Evolutionary conservation across 2,797 vertebrate species (phyloP).

Genomic region (Sphenodon punctatus): DNA sequence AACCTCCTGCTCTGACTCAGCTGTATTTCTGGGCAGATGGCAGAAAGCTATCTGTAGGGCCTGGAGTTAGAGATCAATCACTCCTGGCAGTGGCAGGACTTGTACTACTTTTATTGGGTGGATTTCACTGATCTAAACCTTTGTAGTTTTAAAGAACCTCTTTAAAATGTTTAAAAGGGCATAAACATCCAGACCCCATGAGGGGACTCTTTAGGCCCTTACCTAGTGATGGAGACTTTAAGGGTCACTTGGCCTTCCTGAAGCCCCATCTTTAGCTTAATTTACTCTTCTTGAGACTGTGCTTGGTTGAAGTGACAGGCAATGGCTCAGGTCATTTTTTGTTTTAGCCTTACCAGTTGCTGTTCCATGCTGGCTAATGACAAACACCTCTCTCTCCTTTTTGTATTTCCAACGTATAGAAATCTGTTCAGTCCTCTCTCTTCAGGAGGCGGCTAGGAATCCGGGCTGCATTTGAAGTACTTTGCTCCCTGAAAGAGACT

Average conservation of each 20-base stretch:
- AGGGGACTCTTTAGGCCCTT: neutral
- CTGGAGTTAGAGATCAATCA: rapidly evolving
- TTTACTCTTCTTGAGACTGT: neutral
- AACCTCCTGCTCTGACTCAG: neutral
- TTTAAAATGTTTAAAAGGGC: neutral
- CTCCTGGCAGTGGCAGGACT: neutral
- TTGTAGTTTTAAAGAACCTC: neutral
- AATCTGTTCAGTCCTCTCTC: slow-evolving; percentile 91
- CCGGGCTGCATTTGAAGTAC: slow-evolving; percentile 90
- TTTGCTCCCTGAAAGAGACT: slow-evolving; percentile 69
- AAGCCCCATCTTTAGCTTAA: neutral
- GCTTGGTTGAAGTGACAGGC: neutral
- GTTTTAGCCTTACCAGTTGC: neutral
- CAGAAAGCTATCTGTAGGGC: neutral
- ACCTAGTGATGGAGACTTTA: neutral
- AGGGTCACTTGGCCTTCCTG: neutral
- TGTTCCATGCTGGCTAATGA: neutral
- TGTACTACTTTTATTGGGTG: neutral
- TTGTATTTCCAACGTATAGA: slow-evolving; percentile 70
- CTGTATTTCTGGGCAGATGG: neutral
- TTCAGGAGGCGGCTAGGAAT: slow-evolving; percentile 89
- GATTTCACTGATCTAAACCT: neutral
- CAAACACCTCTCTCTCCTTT: neutral
- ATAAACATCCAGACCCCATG: neutral
- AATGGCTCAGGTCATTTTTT: too few relatives aligned